Conservation (phyloP, 2,113 vertebrate genomes). For the Cnemophilus loriae region DNA sequence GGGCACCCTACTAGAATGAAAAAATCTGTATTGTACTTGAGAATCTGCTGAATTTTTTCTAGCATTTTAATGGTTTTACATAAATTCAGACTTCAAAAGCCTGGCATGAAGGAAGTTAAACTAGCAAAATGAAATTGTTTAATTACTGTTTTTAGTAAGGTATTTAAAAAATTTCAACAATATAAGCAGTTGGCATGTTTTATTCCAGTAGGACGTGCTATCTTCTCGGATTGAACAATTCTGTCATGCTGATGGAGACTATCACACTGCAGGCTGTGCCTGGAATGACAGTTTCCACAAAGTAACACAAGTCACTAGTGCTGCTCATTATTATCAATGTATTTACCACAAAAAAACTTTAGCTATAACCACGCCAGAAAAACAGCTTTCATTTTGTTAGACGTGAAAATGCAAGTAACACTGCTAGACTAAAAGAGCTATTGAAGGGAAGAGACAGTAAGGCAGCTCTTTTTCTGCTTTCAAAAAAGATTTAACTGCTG, state of each 20-base stretch:
- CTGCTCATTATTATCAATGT: not conserved
- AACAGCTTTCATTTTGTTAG: not conserved
- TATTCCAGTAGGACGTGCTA: not conserved
- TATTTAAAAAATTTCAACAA: not conserved
- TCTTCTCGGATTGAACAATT: not conserved
- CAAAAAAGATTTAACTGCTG: not conserved
- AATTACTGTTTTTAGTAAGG: not conserved
- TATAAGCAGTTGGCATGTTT: not conserved
- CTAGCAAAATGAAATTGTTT: not conserved
- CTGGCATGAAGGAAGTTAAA: not conserved
- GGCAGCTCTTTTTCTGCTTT: conserved; percentile 20
- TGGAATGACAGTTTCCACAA: not conserved
- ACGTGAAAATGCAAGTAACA: not conserved
- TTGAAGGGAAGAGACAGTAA: not conserved
- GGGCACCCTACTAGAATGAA: not conserved
- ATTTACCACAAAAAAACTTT: not conserved
- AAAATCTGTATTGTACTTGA: not conserved
- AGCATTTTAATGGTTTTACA: not conserved
- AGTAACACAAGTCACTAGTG: not conserved
- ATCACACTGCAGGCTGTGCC: not conserved
- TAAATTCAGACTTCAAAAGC: not conserved
- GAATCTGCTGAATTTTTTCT: not conserved
- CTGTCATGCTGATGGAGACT: not conserved
- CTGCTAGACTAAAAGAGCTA: not conserved
- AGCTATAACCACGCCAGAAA: not conserved